These are phyloP conservation scores for Plutomurus gul DNA, from an alignment of 1,140 invertebrate species.

Conservation along the genomic window DNA sequence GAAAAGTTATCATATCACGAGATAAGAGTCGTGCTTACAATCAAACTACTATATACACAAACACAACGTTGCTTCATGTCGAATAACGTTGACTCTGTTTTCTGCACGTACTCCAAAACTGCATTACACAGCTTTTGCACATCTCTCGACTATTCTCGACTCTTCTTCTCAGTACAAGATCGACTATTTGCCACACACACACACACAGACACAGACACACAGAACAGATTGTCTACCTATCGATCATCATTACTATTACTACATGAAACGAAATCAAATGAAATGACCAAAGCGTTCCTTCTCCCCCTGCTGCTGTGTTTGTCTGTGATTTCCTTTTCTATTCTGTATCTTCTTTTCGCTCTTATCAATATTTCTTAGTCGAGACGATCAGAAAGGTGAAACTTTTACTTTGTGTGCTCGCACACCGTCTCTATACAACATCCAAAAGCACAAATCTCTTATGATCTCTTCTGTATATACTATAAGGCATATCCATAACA, in stretches of 20 bases:
- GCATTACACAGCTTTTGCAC: too few relatives aligned
- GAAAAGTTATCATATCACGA: too few relatives aligned
- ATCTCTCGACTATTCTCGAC: too few relatives aligned
- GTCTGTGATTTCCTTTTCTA: background rate
- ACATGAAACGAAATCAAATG: conserved; percentile 18
- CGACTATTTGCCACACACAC: too few relatives aligned
- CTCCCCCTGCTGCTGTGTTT: background rate
- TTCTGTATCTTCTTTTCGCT: background rate
- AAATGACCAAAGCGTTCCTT: background rate
- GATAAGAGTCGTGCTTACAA: too few relatives aligned
- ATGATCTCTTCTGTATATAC: background rate
- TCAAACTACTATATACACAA: too few relatives aligned
- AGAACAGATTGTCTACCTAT: background rate
- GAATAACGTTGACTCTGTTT: too few relatives aligned
- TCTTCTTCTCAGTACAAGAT: too few relatives aligned
- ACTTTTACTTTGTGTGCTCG: conserved; percentile 20
- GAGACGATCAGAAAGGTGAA: conserved; percentile 23
- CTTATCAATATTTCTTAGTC: background rate
- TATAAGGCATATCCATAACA: background rate
- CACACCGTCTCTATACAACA: background rate
- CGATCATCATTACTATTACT: too few relatives aligned
- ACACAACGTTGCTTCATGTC: too few relatives aligned
- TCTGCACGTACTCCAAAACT: too few relatives aligned
- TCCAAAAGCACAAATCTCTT: background rate
- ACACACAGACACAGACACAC: too few relatives aligned